phyloP scores from a whole-genome alignment of 2,113 vertebrate genomes.

The Psettodes erumei region DNA sequence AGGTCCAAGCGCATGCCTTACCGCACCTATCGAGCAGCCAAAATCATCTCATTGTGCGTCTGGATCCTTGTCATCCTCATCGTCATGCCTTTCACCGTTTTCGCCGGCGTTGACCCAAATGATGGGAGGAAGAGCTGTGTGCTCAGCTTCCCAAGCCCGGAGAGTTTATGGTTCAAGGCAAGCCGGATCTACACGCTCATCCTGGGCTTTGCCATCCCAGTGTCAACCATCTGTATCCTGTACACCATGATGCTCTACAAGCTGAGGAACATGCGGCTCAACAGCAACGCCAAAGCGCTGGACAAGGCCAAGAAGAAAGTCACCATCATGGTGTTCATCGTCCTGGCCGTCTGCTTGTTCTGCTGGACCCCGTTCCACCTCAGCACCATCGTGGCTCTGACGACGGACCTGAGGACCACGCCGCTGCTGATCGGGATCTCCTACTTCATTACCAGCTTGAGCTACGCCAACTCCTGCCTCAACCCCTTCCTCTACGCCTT shows the following conservation, averaged over 20 bases:
- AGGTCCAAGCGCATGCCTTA: conserved; percentile 86
- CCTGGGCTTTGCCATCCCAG: conserved; percentile 89
- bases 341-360: conserved; percentile 90
- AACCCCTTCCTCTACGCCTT: conserved; percentile 92
- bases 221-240: conserved; percentile 89
- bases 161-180: conserved; percentile 89
- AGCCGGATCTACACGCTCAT: conserved; percentile 90
- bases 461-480: conserved; percentile 93
- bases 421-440: conserved; percentile 88
- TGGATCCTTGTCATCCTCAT: conserved; percentile 90
- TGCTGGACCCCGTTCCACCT: conserved; percentile 94
- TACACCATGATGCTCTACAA: conserved; percentile 90
- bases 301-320: conserved; percentile 93
- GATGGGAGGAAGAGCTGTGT: conserved; percentile 88
- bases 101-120: conserved; percentile 82
- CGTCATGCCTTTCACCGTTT: conserved; percentile 88
- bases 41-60: conserved; percentile 88
- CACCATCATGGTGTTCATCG: conserved; percentile 91
- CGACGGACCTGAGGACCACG: conserved; percentile 88
- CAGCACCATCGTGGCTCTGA: conserved; percentile 90
- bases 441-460: conserved; percentile 91
- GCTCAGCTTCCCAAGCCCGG: conserved; percentile 89
- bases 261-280: conserved; percentile 88
- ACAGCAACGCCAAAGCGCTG: conserved; percentile 88
- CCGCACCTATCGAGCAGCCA: conserved; percentile 87